Base-by-base conservation (phyloP, 2,797 vertebrate genomes). In the Propithecus perrieri region DNA sequence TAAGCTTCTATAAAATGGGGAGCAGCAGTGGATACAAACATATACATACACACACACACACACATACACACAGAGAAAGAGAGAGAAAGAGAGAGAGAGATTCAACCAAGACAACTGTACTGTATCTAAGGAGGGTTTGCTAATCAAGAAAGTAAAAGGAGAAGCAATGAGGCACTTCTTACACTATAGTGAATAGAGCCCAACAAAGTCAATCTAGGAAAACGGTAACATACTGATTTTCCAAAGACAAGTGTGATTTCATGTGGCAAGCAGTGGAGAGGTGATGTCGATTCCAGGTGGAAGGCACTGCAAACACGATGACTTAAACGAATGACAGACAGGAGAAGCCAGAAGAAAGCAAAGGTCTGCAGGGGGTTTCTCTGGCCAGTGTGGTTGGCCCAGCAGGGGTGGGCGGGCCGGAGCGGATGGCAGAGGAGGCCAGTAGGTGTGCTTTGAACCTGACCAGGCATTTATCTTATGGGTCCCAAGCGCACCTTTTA, bases 241-340 rank as follows among this genome's bases (percentile, higher is more conserved):
- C 20, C 46, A 65, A 67, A 80, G 35, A 71, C 22, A 38, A 59
- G 30, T 3, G 2, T 41, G 50, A 59, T 20, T 46, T 59, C 33
- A 17, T 2, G 9, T 10, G 7, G 65, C 71, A 46, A 30, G 26
- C 55, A 41, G 5, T 24, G 41, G 4, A 30, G 17, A 74, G 15
- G 33, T 0, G 3, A 10, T 9, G 18, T 0, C 8, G 43, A 35
- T 12, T 74, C 74, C 30, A 43, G n/a, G 33, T 24, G 26, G 9
- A 35, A 57, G 53, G 9, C 8, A 15, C 0, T 59, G 18, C 11
- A 55, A 53, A 18, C 22, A 3, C 2, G 20, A 7, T 2, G 4
- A 46, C 33, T 57, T 11, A 6, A 28, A 48, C 4, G 55, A 48
- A 43, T 4, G 46, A 35, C 46, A 24, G 46, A 24, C 24, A 35